phyloP scores from a whole-genome alignment of 2,888 invertebrate species.

The Idaea straminata region DNA sequence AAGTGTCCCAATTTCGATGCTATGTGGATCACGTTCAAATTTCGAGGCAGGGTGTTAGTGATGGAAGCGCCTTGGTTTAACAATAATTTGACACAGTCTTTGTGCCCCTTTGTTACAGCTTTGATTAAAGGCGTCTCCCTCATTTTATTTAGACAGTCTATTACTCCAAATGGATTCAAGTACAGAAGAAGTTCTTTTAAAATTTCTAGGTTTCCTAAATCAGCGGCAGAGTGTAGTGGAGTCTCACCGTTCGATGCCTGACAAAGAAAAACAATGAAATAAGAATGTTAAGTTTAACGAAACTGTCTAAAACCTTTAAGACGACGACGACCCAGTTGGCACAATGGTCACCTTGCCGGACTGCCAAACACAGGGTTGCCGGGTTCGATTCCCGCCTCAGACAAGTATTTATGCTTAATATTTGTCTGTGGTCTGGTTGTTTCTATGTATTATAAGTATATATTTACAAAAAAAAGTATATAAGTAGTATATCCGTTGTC shows the following conservation, averaged over 20 bases:
- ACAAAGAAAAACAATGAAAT: slow-evolving; percentile 16
- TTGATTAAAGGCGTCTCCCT: slow-evolving; percentile 48
- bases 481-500: no score
- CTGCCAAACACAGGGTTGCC: no score
- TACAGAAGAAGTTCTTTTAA: slow-evolving; percentile 51
- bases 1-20: slow-evolving; percentile 64
- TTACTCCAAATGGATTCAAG: slow-evolving; percentile 13
- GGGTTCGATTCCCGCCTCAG: no score
- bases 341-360: no score
- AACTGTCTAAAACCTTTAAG: no score
- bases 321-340: no score
- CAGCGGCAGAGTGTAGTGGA: slow-evolving; percentile 58
- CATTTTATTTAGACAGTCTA: slow-evolving; percentile 30
- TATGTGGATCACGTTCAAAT: slow-evolving; percentile 65
- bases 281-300: neutral
- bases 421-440: no score
- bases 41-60: slow-evolving; percentile 37
- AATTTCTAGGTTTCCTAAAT: slow-evolving; percentile 48
- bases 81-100: slow-evolving; percentile 41
- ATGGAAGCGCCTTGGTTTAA: slow-evolving; percentile 39
- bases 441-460: no score
- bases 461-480: no score
- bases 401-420: no score
- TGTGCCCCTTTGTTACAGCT: slow-evolving; percentile 39
- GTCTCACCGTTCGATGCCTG: slow-evolving; percentile 49